Conservation (phyloP, 2,797 vertebrate species). For the Galago senegalensis region DNA sequence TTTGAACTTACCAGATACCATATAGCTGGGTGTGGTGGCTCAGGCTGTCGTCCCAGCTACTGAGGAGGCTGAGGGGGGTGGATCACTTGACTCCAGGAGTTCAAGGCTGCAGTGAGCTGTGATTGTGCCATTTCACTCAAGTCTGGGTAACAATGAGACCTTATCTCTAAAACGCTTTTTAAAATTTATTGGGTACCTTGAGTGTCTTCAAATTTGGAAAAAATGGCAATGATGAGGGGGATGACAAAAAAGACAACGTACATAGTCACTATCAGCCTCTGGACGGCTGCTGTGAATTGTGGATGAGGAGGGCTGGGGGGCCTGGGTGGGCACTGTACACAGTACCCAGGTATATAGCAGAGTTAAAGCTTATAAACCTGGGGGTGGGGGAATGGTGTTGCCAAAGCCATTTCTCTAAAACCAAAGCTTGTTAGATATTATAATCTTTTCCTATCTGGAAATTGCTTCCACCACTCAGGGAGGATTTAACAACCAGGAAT, state of each 20-base stretch:
- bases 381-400: not conserved
- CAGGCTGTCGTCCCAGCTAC: not conserved
- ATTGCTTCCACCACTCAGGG: not conserved
- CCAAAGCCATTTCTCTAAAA: not conserved
- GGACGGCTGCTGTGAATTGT: not conserved
- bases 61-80: not conserved
- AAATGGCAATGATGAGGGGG: not conserved
- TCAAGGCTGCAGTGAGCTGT: not conserved
- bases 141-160: not conserved
- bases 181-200: not conserved
- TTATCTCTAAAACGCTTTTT: not conserved
- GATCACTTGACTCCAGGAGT: not conserved
- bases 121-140: not conserved
- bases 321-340: not conserved
- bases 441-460: not conserved
- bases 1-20: not conserved
- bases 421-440: not conserved
- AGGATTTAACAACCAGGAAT: not conserved
- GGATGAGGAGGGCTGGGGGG: not conserved
- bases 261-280: not conserved
- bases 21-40: not conserved
- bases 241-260: not conserved
- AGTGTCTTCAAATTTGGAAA: not conserved
- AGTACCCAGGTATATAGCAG: not conserved
- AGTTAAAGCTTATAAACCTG: not conserved